Percentiles rank a stretch among this genome's conserved stretches.
Evolutionary conservation across 2,113 vertebrate genomes (phyloP).

Genomic region (Eulemur rufifrons): DNA sequence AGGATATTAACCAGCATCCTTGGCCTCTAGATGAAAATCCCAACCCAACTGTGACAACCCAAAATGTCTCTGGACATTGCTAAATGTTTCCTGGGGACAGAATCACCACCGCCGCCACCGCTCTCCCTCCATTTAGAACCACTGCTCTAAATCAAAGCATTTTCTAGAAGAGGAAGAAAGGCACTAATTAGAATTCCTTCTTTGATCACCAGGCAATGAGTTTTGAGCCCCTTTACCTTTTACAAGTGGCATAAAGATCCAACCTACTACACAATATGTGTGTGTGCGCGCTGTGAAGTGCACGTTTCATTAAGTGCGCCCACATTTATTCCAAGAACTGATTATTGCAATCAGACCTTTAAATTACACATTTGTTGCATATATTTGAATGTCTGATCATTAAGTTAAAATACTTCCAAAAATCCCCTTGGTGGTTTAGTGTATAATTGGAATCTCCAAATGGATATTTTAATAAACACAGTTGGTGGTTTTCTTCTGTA

Average conservation of each 20-base stretch:
- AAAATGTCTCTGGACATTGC: background rate
- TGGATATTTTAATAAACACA: constrained; percentile 75
- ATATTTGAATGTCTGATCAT: constrained; percentile 81
- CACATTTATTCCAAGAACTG: constrained; percentile 74
- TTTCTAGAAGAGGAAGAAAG: constrained; percentile 24
- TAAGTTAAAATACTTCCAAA: constrained; percentile 77
- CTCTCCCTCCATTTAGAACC: background rate
- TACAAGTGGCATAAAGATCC: background rate
- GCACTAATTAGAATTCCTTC: background rate
- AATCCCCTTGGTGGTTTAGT: constrained; percentile 65
- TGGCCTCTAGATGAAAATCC: background rate
- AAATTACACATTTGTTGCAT: constrained; percentile 78
- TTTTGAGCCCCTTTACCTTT: constrained; percentile 23
- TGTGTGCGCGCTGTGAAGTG: constrained; percentile 7
- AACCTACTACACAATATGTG: background rate
- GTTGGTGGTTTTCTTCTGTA: constrained; percentile 49
- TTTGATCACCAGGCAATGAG: background rate
- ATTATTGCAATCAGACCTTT: constrained; percentile 80
- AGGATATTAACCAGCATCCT: background rate
- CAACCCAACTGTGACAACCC: background rate
- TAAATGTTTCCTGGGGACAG: background rate
- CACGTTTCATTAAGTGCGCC: constrained; percentile 59
- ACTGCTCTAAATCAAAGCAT: background rate
- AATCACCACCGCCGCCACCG: background rate
- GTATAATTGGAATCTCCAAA: constrained; percentile 75